These are phyloP conservation scores for Chloropsis hardwickii DNA, from an alignment of 2,113 vertebrate genomes.

Conservation along the genomic window DNA sequence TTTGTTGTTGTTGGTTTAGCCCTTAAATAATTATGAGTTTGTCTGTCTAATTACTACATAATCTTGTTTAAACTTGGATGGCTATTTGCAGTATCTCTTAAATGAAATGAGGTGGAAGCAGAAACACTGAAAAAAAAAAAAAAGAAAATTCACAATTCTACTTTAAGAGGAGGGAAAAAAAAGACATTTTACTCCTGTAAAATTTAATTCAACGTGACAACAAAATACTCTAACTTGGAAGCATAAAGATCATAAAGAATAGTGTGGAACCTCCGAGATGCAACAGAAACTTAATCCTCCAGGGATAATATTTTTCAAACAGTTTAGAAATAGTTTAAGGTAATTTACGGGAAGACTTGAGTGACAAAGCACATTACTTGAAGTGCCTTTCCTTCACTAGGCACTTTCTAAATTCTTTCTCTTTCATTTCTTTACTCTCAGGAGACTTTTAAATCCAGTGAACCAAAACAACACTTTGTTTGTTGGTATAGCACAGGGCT, in stretches of 20 bases:
- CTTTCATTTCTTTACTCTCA: slow-evolving; percentile 68
- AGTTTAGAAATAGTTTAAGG: slow-evolving; percentile 49
- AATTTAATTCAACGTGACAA: slow-evolving; percentile 45
- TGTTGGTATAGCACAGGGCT: background rate
- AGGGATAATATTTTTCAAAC: slow-evolving; percentile 9
- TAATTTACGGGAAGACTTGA: slow-evolving; percentile 46
- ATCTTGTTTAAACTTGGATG: slow-evolving; percentile 45
- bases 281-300: slow-evolving; percentile 40
- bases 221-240: slow-evolving; percentile 39
- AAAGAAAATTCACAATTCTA: background rate
- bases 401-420: slow-evolving; percentile 50
- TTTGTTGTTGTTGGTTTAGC: slow-evolving; percentile 31
- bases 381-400: slow-evolving; percentile 56
- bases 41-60: slow-evolving; percentile 56
- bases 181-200: slow-evolving; percentile 1
- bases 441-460: slow-evolving; percentile 55
- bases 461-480: slow-evolving; percentile 60
- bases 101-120: slow-evolving; percentile 8
- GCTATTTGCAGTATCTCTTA: slow-evolving; percentile 34
- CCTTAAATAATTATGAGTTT: slow-evolving; percentile 61
- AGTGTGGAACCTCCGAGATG: background rate
- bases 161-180: background rate
- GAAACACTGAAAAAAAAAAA: background rate
- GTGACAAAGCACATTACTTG: slow-evolving; percentile 62
- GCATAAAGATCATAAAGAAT: slow-evolving; percentile 21